These are phyloP conservation scores for Diplazon laetatorius DNA, from an alignment of 2,888 invertebrate species.

Conservation along the genomic window DNA sequence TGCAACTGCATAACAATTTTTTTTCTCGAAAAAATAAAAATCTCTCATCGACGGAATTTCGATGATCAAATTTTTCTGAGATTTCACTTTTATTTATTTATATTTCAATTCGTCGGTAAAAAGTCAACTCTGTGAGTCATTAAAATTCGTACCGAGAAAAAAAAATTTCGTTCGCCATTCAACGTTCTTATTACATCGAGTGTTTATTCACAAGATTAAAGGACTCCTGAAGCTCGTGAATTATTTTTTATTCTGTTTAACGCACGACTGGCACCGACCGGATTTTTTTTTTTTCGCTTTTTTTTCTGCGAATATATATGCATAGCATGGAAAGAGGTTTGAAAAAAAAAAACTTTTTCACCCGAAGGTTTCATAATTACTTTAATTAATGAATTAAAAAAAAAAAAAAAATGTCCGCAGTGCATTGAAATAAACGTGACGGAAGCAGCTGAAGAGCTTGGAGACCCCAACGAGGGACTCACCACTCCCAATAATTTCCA, in stretches of 20 bases:
- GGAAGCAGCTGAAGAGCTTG: neutral
- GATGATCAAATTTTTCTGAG: neutral
- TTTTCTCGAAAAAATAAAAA: conserved; percentile 5
- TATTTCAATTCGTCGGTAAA: too few species aligned
- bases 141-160: neutral
- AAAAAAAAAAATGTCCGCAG: too few species aligned
- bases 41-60: neutral
- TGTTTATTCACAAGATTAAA: conserved; percentile 7
- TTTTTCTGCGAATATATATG: neutral
- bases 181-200: neutral
- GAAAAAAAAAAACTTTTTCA: conserved; percentile 20
- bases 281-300: conserved; percentile 9
- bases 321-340: neutral
- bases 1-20: too few species aligned
- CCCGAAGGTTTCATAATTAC: conserved; percentile 35
- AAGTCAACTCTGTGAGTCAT: conserved; percentile 3
- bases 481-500: conserved; percentile 20
- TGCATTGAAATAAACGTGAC: conserved; percentile 43
- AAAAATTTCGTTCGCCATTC: neutral
- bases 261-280: neutral
- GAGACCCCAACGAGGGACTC: neutral
- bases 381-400: conserved; percentile 56
- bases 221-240: neutral
- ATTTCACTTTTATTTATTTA: too few species aligned
- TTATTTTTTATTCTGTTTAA: too few species aligned